These are phyloP conservation scores for Megalops atlanticus DNA, from an alignment of 2,113 vertebrate genomes.

Conservation along the genomic window DNA sequence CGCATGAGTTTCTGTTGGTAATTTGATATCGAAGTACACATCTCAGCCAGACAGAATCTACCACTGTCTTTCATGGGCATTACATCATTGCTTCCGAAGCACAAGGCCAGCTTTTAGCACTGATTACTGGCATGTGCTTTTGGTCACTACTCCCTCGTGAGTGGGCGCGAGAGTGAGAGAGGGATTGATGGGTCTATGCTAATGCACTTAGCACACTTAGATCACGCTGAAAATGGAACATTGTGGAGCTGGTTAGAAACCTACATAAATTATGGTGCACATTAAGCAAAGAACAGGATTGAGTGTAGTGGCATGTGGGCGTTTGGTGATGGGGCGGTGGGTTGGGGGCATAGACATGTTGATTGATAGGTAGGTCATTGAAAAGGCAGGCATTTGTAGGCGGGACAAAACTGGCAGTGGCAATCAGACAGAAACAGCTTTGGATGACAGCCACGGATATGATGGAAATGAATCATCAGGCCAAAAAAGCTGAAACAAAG, in stretches of 20 bases:
- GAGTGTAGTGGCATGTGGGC: constrained; percentile 8
- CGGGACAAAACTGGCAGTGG: background rate
- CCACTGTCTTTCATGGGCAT: background rate
- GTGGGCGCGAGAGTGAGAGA: constrained; percentile 8
- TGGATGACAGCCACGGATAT: background rate
- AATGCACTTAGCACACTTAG: background rate
- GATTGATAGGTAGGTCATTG: background rate
- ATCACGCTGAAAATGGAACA: background rate
- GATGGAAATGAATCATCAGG: background rate
- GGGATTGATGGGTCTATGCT: constrained; percentile 23
- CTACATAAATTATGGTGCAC: background rate
- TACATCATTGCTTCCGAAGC: constrained; percentile 9
- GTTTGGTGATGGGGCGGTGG: no score
- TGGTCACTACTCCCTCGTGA: background rate
- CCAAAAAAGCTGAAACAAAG: background rate
- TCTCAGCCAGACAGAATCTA: background rate
- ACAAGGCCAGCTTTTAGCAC: background rate
- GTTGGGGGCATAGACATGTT: constrained; percentile 11
- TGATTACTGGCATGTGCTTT: constrained; percentile 7
- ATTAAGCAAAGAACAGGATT: background rate
- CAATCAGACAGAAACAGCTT: background rate
- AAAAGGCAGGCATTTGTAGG: background rate
- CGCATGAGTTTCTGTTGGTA: background rate
- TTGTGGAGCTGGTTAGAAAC: background rate
- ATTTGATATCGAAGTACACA: no score